These are phyloP conservation scores for Heliconius hermathena DNA, from an alignment of 1,140 invertebrate species.

Conservation along the genomic window DNA sequence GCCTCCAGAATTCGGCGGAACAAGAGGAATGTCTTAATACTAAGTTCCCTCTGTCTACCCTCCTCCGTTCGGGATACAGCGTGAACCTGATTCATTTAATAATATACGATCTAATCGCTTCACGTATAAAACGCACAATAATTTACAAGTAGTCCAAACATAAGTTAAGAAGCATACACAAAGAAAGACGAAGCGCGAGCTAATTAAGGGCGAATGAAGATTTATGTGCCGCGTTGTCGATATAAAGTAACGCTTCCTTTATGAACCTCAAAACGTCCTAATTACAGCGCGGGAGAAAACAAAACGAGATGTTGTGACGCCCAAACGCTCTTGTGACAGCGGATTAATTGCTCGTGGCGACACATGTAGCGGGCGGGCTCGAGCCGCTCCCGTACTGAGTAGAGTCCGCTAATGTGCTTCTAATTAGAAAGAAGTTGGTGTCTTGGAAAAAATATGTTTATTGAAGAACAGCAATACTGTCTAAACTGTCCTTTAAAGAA, in stretches of 20 bases:
- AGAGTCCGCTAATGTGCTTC: not conserved
- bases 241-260: constrained; percentile 80
- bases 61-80: no score
- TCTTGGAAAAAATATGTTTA: not conserved
- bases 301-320: constrained; percentile 76
- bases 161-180: constrained; percentile 33
- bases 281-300: constrained; percentile 74
- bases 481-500: no score
- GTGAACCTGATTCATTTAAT: not conserved
- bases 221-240: constrained; percentile 79
- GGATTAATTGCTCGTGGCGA: constrained; percentile 80
- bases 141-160: constrained; percentile 39
- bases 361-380: constrained; percentile 58
- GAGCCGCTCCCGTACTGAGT: constrained; percentile 42
- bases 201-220: constrained; percentile 79
- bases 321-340: constrained; percentile 80
- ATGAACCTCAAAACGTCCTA: constrained; percentile 81
- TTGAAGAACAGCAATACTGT: no score
- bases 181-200: constrained; percentile 50
- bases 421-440: not conserved
- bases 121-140: constrained; percentile 17
- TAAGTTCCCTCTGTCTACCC: no score
- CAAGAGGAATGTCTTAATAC: no score
- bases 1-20: no score
- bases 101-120: constrained; percentile 16